Evolutionary conservation across 2,797 vertebrate genomes (phyloP).

Genomic region (Helarctos malayanus): DNA sequence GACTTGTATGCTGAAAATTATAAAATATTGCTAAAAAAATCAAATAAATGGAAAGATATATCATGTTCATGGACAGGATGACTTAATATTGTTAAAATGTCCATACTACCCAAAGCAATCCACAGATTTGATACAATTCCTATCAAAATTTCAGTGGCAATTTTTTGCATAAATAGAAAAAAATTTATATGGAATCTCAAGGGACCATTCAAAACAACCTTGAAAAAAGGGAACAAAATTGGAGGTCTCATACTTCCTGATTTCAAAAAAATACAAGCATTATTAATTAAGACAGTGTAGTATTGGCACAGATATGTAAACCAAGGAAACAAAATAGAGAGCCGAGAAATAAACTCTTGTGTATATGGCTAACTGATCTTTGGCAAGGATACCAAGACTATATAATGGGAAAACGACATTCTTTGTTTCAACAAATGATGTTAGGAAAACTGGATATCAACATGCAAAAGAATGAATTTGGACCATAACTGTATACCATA

Average conservation of each 20-base stretch:
- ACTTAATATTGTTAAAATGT: neutral
- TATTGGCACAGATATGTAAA: too few relatives aligned
- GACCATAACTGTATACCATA: neutral
- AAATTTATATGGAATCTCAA: neutral
- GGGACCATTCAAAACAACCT: neutral
- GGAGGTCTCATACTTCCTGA: neutral
- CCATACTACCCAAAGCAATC: neutral
- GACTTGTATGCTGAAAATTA: neutral
- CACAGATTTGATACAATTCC: neutral
- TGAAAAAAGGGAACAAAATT: neutral
- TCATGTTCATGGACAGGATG: neutral
- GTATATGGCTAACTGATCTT: neutral
- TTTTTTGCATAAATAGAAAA: neutral
- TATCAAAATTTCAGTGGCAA: neutral
- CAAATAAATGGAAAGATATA: neutral
- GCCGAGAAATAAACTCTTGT: neutral
- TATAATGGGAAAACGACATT: neutral
- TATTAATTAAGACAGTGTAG: neutral
- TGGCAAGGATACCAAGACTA: neutral
- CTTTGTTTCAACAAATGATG: neutral
- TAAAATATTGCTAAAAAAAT: neutral
- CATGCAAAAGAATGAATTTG: neutral
- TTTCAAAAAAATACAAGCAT: neutral
- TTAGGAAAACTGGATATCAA: neutral
- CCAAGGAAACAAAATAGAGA: neutral